These are phyloP conservation scores for Fragum sueziense DNA, from an alignment of 2,888 invertebrate genomes.

Conservation along the genomic window DNA sequence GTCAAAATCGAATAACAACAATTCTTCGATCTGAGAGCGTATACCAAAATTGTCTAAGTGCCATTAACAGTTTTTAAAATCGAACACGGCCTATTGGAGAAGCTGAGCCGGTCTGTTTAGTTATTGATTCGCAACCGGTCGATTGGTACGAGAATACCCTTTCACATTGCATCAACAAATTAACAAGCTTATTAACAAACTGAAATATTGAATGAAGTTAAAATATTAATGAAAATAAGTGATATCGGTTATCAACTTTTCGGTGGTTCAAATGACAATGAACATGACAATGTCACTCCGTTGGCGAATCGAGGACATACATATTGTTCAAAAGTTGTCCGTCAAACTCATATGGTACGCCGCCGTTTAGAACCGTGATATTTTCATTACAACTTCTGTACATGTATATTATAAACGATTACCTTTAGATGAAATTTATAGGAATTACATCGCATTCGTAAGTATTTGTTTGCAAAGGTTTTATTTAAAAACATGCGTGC, in stretches of 20 bases:
- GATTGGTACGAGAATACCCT: neutral
- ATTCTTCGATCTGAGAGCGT: neutral
- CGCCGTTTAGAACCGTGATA: too few species aligned
- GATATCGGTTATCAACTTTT: neutral
- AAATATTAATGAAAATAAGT: neutral
- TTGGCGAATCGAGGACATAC: neutral
- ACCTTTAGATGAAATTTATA: too few species aligned
- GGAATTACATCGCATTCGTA: too few species aligned
- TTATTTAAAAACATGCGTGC: too few species aligned
- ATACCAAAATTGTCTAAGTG: conserved; percentile 9
- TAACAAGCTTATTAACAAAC: neutral
- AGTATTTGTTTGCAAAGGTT: too few species aligned
- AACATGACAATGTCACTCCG: neutral
- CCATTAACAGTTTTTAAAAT: conserved; percentile 2
- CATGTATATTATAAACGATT: too few species aligned
- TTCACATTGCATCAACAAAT: neutral
- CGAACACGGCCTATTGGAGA: neutral
- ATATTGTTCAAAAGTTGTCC: neutral
- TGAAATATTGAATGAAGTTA: neutral
- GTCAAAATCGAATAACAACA: neutral
- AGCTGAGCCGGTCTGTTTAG: neutral
- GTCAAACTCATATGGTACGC: too few species aligned
- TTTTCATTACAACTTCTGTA: too few species aligned
- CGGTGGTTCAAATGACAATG: neutral
- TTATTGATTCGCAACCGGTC: conserved; percentile 11